Base-by-base conservation (phyloP, 2,113 vertebrate genomes). In the Pristiophorus japonicus region DNA sequence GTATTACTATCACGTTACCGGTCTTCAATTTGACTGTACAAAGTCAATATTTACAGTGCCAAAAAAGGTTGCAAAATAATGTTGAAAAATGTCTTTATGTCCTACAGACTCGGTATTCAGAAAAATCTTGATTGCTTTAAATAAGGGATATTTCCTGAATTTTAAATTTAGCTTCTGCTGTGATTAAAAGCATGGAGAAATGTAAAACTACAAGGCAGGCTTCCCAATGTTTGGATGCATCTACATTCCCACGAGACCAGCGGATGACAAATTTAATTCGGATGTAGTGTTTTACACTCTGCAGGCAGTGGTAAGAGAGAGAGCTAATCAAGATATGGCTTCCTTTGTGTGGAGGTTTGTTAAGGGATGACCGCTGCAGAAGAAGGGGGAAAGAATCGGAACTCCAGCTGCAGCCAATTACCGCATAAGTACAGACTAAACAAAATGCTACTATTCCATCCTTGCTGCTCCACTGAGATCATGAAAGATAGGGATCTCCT, bases 251-350 rank as follows among this genome's bases (percentile, higher is more conserved):
- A 98, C 97, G 98, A 97, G 98, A 98, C 98, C 97, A 97, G 96
- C 97, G 97, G 96, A 98, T 98, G 98, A 98, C 98, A 98, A 98
- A 98, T 98, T 98, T 97, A 98, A 98, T 98, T 98, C 97, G 98
- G 97, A 98, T 98, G 97, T 97, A 97, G 97, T 97, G 97, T 97
- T 98, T 98, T 98, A 98, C 98, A 98, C 97, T 98, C 97, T 97
- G 96, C 97, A 98, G 98, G 96, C 97, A 97, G 95, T 96, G 97
- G 97, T 97, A 97, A 98, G 97, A 97, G 97, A 97, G 96, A 97
- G 97, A 97, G 97, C 97, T 97, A 98, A 98, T 98, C 98, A 98
- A 97, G 98, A 97, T 97, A 97, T 96, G 96, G 97, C 98, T 98
- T 98, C 98, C 97, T 97, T 96, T 97, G 97, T 97, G 97, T 95